These are phyloP conservation scores for Byasa hedistus DNA, from an alignment of 2,888 invertebrate genomes.

Conservation along the genomic window DNA sequence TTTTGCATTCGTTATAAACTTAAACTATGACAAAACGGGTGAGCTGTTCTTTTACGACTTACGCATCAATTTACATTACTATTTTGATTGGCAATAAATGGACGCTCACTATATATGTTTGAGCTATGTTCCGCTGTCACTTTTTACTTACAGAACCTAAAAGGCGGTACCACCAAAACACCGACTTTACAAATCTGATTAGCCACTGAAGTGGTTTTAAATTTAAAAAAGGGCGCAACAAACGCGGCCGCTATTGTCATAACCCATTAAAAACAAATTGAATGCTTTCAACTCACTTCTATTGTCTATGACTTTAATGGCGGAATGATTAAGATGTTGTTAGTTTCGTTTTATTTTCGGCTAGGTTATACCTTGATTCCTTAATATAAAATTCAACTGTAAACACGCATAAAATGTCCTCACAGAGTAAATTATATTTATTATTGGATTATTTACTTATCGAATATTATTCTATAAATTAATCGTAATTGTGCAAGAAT, in stretches of 20 bases:
- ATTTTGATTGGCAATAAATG: not conserved
- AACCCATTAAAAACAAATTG: conserved; percentile 51
- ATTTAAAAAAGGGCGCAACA: conserved; percentile 70
- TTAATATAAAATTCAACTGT: not conserved
- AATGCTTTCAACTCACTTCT: conserved; percentile 63
- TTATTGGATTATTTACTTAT: too few relatives aligned
- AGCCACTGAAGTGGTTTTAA: conserved; percentile 75
- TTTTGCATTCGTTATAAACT: too few relatives aligned
- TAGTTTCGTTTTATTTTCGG: conserved; percentile 36
- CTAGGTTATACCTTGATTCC: conserved; percentile 20
- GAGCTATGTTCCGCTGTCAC: conserved; percentile 3
- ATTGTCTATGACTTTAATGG: conserved; percentile 66
- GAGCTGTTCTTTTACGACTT: too few relatives aligned
- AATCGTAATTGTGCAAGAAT: too few relatives aligned
- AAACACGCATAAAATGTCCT: too few relatives aligned
- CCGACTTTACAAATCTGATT: conserved; percentile 77
- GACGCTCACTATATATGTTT: not conserved
- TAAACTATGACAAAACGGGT: too few relatives aligned
- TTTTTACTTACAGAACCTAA: conserved; percentile 17
- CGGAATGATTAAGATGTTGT: conserved; percentile 61
- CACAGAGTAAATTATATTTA: too few relatives aligned
- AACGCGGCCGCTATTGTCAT: conserved; percentile 61
- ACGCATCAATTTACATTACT: too few relatives aligned
- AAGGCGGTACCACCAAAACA: conserved; percentile 43
- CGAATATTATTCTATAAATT: too few relatives aligned